phyloP scores from a whole-genome alignment of 2,888 invertebrate species.

The Trachelus tabidus region DNA sequence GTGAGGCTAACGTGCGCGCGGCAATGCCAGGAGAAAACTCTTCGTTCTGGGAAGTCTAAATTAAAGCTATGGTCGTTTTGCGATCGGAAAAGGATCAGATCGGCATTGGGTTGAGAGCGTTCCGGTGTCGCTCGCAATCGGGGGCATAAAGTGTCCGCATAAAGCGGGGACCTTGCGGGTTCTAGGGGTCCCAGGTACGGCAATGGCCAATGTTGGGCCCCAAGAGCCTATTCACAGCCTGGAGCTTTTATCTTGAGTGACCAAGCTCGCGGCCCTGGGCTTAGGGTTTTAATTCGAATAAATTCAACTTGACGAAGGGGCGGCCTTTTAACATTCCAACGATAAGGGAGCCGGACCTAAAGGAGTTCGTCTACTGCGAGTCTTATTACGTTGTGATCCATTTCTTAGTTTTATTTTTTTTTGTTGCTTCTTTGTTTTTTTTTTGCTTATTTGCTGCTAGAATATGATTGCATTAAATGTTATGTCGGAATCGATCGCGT shows the following conservation, averaged over 20 bases:
- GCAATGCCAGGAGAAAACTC: constrained; percentile 27
- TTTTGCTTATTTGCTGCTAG: background rate
- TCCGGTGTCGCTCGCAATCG: constrained; percentile 66
- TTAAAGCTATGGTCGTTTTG: constrained; percentile 59
- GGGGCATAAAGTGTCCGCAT: constrained; percentile 65
- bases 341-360: constrained; percentile 47
- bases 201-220: constrained; percentile 22
- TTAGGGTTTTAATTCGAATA: constrained; percentile 62
- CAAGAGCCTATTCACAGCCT: constrained; percentile 30
- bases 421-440: background rate
- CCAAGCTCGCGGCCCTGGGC: constrained; percentile 49
- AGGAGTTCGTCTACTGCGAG: constrained; percentile 19
- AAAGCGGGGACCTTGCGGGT: constrained; percentile 49
- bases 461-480: background rate
- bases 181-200: constrained; percentile 34
- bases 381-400: constrained; percentile 1
- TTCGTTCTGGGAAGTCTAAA: constrained; percentile 53
- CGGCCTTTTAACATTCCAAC: constrained; percentile 64
- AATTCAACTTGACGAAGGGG: constrained; percentile 63
- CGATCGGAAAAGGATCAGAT: constrained; percentile 47
- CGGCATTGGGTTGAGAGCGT: constrained; percentile 63
- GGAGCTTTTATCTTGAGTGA: constrained; percentile 49
- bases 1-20: constrained; percentile 14
- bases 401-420: background rate
- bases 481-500: background rate